Base-by-base conservation (phyloP, 2,797 vertebrate genomes). In the Echeneis naucrates region DNA sequence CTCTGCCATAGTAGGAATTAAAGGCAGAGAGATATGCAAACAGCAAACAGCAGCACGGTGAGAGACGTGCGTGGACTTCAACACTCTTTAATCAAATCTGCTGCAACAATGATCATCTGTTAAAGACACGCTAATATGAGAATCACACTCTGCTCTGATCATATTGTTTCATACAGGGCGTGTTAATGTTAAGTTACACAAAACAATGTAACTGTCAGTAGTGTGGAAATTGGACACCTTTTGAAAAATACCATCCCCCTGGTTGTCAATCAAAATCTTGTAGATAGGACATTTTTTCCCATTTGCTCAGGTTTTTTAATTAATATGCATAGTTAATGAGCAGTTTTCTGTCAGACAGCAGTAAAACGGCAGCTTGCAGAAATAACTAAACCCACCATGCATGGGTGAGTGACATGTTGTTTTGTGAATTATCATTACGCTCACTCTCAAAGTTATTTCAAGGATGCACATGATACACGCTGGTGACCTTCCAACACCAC, bases 311-410 rank as follows among this genome's bases (percentile, higher is more conserved):
- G 21, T 67, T 60, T 83, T 79, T 79, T 80, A 78, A 84, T 85
- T 89, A 83, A 82, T 77, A 75, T 81, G 81, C 80, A 85, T 81
- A 76, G 80, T 82, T 86, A 87, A 88, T 86, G 81, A 82, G 83
- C 74, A 63, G 60, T 59, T 80, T 82, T 82, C 68, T 81, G 78
- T 80, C 76, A 83, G 54, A 64, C 73, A 58, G 66, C 69, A 52
- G 57, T 57, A 57, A 74, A 77, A 77, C 72, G 66, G 61, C 88
- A 86, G 83, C 77, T 81, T 87, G 80, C 78, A 69, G 71, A 72
- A 72, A 72, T 75, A 80, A 80, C 79, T 51, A 83, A 81, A 69
- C 66, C 63, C 73, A 45, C 47, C 53, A 80, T 55, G 86, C 80
- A 75, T 89, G 79, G 57, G 77, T 83, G 76, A 42, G 26, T 79